Evolutionary conservation across 2,113 vertebrate genomes (phyloP), one percentile per base, ranked within the genome.

Genomic region (Baryphthengus martii): DNA sequence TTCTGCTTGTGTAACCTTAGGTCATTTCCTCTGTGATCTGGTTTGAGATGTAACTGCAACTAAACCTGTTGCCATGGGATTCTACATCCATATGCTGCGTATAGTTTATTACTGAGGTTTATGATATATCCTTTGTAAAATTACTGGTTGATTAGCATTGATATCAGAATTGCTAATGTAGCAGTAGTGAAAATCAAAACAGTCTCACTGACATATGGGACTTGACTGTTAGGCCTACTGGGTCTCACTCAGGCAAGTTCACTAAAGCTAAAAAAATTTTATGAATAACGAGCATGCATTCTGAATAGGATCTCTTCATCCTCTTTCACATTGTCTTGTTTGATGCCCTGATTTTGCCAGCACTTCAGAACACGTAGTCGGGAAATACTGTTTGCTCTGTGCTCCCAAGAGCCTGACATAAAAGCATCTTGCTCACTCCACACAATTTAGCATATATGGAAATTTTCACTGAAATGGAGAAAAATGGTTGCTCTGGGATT

Each of bases 211-310:
- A 26, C 24, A 13, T 26, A 45, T 25, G 42, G 56, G 59, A 53
- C 59, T 62, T 0, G 0, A 66, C 20, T 40, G 31, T 66, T 89
- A 67, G 31, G 24, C 17, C 28, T 77, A 5, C 53, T 68, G 50
- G 24, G 18, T 92, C 56, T 85, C 66, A 47, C 42, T 59, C 29
- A 73, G 83, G 25, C 37, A 84, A 71, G 39, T 11, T 77, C 84
- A 58, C 8, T 50, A 13, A 67, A 58, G 23, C 7, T n/a, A 26
- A 62, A 84, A 61, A 47, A 5, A 0, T 12, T 49, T 76, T 37
- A 28, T 53, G 37, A 47, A 40, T 68, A 95, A 55, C 0, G 0
- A 85, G 17, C 0, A 0, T 12, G 1, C 4, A 15, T n/a, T 75
- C 59, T 8, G 18, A 39, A 56, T 45, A 76, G 67, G 72, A 44